phyloP scores from a whole-genome alignment of 1,140 invertebrate genomes.

The Papilio glaucus region DNA sequence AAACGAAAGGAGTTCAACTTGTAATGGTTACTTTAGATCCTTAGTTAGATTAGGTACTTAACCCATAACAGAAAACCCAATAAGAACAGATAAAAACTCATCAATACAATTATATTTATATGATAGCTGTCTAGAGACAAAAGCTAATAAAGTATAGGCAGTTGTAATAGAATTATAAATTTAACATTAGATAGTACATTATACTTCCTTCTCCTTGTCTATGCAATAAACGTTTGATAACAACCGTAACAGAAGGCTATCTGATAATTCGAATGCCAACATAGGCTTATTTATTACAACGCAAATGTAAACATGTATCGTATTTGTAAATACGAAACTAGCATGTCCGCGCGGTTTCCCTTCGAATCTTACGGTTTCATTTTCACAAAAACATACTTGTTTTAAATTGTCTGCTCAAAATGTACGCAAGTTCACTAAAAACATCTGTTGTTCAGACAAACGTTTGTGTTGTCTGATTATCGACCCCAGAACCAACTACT shows the following conservation, averaged over 20 bases:
- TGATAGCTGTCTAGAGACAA: background rate
- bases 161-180: background rate
- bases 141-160: background rate
- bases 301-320: constrained; percentile 6
- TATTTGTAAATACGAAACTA: constrained; percentile 3
- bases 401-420: no score
- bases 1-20: no score
- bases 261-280: constrained; percentile 27
- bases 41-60: no score
- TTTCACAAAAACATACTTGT: background rate
- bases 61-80: no score
- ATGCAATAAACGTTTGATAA: constrained; percentile 32
- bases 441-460: no score
- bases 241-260: constrained; percentile 30
- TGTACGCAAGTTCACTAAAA: no score
- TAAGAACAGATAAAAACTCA: no score
- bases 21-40: no score
- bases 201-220: constrained; percentile 15
- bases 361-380: background rate
- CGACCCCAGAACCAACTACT: no score
- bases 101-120: background rate
- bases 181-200: background rate
- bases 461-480: no score
- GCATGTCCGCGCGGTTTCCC: background rate
- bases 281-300: constrained; percentile 26